A percentile compares a stretch with the other conserved stretches of the same genome.
These are phyloP conservation scores for Copidosoma floridanum DNA, from an alignment of 1,140 invertebrate genomes.

Conservation along the genomic window DNA sequence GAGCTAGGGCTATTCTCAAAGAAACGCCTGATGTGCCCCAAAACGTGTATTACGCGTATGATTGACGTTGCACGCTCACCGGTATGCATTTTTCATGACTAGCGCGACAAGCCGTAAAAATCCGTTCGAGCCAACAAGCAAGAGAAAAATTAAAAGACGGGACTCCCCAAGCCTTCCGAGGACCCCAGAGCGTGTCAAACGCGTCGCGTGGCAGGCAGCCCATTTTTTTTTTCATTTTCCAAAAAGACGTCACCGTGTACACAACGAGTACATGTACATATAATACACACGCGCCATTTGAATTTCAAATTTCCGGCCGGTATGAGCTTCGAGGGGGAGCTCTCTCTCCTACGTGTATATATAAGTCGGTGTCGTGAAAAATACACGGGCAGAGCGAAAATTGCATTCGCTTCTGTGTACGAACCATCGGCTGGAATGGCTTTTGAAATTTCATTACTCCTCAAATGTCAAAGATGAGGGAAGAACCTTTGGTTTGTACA, in stretches of 20 bases:
- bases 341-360: too few species aligned
- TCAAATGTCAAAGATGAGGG: too few species aligned
- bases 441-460: too few species aligned
- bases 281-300: conserved; percentile 19
- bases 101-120: neutral
- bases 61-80: too few species aligned
- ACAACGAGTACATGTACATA: too few species aligned
- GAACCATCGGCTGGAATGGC: too few species aligned
- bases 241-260: conserved; percentile 16
- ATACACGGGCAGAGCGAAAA: too few species aligned
- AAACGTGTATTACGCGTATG: too few species aligned
- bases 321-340: conserved; percentile 16
- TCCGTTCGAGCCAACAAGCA: neutral
- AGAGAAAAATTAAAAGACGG: neutral
- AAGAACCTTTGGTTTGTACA: too few species aligned
- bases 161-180: neutral
- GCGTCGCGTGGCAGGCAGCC: neutral
- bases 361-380: too few species aligned
- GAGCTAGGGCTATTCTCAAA: too few species aligned
- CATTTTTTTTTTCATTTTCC: conserved; percentile 8
- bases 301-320: conserved; percentile 26
- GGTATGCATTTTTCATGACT: neutral
- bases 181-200: conserved; percentile 3
- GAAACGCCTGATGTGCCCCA: neutral
- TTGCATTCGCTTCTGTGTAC: too few species aligned